Conservation (phyloP, 2,113 vertebrate genomes). For the Pluvialis apricaria region DNA sequence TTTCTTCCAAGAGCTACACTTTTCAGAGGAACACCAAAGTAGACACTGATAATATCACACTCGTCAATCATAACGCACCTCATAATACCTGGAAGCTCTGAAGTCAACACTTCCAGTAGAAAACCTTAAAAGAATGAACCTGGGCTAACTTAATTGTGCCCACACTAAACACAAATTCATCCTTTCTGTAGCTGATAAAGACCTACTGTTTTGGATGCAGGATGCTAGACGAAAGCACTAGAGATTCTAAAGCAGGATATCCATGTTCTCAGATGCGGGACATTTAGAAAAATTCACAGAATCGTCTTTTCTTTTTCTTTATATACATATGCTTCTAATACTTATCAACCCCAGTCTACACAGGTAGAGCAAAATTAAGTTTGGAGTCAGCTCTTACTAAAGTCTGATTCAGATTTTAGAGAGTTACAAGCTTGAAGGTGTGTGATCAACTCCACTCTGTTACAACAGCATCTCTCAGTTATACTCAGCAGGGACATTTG, state of each 20-base stretch:
- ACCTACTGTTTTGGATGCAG: not conserved
- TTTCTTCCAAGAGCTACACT: not conserved
- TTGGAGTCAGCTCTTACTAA: not conserved
- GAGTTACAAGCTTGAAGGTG: not conserved
- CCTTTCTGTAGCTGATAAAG: not conserved
- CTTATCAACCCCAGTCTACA: not conserved
- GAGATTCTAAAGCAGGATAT: not conserved
- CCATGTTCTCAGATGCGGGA: not conserved
- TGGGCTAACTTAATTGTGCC: not conserved
- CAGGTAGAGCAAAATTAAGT: not conserved
- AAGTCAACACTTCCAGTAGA: not conserved
- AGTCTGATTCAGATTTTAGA: not conserved
- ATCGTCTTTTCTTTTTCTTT: not conserved
- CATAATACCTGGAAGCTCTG: not conserved
- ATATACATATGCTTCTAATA: not conserved
- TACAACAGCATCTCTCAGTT: not conserved
- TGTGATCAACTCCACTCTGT: not conserved
- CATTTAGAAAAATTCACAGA: not conserved
- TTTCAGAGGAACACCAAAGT: not conserved
- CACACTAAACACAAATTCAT: not conserved
- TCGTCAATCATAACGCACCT: not conserved
- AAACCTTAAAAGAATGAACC: not conserved
- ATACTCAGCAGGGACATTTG: constrained; percentile 20
- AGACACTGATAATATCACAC: not conserved
- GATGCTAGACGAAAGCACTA: not conserved